Conservation (phyloP, 2,113 vertebrate genomes). For the Bos taurus region DNA sequence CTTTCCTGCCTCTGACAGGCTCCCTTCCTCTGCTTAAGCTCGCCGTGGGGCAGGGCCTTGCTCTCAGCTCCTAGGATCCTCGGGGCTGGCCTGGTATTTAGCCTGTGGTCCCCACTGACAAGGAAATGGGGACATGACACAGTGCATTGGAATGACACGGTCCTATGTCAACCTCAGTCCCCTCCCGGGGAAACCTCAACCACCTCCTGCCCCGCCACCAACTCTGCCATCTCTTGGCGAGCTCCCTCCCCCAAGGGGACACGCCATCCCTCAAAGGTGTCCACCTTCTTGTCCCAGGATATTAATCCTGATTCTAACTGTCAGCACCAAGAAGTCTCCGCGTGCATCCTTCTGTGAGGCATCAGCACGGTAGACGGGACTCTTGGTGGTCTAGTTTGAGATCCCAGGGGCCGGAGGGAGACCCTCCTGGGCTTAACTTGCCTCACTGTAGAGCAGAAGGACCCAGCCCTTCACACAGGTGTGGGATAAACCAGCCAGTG, state of each 20-base stretch:
- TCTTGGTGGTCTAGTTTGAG: not conserved
- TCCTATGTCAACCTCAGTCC: not conserved
- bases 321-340: not conserved
- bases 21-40: not conserved
- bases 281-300: not conserved
- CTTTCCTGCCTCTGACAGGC: not conserved
- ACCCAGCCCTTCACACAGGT: not conserved
- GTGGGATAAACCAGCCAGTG: fast-evolving
- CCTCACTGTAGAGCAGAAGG: not conserved
- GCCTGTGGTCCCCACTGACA: not conserved
- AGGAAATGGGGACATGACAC: not conserved
- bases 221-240: not conserved
- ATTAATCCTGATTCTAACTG: not conserved
- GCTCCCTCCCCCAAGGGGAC: fast-evolving
- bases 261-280: not conserved
- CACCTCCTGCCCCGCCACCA: not conserved
- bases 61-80: not conserved
- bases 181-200: not conserved
- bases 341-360: not conserved
- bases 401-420: not conserved
- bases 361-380: not conserved
- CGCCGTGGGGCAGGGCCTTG: not conserved
- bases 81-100: not conserved
- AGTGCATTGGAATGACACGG: not conserved
- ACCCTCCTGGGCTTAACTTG: not conserved